These are phyloP conservation scores for Lepidochitona cinerea DNA, from an alignment of 2,888 invertebrate species.

Conservation along the genomic window DNA sequence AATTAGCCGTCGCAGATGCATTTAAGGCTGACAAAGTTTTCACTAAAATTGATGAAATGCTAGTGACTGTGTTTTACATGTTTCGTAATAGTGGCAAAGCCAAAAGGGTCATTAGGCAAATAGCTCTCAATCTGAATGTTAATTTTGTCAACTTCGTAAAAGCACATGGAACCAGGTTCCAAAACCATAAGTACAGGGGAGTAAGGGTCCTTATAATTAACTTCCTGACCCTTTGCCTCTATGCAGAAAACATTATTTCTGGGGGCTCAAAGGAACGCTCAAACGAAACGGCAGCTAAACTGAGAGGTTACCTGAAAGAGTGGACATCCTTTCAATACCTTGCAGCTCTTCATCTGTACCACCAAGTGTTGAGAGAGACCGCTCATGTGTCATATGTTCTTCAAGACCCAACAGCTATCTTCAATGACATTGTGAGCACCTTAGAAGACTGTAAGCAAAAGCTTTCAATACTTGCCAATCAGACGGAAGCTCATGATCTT, in stretches of 20 bases:
- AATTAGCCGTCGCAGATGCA: not conserved
- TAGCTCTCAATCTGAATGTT: not conserved
- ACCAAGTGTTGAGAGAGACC: not conserved
- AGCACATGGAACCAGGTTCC: too few relatives aligned
- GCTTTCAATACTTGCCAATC: not conserved
- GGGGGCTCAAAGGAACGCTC: not conserved
- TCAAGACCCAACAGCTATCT: not conserved
- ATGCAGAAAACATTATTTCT: not conserved
- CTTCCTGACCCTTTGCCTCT: not conserved
- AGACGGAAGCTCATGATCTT: too few relatives aligned
- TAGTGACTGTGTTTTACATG: not conserved
- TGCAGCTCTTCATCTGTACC: not conserved
- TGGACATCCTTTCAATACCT: not conserved
- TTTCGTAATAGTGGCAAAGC: not conserved
- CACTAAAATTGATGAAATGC: not conserved
- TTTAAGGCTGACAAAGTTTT: not conserved
- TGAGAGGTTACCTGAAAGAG: not conserved
- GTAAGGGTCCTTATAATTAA: not conserved
- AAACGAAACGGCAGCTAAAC: not conserved
- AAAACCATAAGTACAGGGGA: not conserved
- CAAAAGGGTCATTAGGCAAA: not conserved
- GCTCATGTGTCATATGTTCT: not conserved
- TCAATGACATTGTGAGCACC: not conserved
- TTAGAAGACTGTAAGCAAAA: not conserved
- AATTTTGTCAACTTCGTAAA: not conserved